Percentiles rank a stretch among this genome's conserved stretches.
These are phyloP conservation scores for Pristionchus fissidentatus DNA, from an alignment of 2,888 invertebrate species.

Conservation along the genomic window DNA sequence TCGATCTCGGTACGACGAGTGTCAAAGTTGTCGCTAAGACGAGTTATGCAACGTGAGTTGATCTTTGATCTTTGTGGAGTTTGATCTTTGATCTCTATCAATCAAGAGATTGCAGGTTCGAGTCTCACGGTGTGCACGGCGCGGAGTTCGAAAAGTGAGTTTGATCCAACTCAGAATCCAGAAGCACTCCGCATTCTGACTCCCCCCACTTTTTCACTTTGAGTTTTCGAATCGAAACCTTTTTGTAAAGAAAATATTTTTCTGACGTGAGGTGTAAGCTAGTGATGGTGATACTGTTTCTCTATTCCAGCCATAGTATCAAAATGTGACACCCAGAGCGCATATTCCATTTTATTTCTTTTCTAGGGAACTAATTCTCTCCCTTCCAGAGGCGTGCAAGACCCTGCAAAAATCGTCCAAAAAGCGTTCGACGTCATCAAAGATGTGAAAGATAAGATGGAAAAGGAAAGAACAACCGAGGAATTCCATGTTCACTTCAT, in stretches of 20 bases:
- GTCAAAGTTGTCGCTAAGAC: background rate
- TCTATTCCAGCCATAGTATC: no score
- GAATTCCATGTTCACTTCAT: background rate
- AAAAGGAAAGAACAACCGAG: background rate
- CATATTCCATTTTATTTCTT: background rate
- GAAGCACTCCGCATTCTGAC: background rate
- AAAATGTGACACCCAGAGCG: no score
- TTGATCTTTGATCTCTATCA: background rate
- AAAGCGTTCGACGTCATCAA: background rate
- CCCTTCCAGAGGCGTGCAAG: slow-evolving; percentile 16
- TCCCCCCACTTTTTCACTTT: background rate
- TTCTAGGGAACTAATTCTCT: background rate
- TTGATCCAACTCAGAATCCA: background rate
- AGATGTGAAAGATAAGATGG: background rate
- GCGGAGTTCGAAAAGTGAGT: background rate
- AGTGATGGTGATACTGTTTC: no score
- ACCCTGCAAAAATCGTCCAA: background rate
- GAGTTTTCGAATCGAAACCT: no score
- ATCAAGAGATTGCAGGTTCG: background rate
- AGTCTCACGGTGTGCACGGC: background rate
- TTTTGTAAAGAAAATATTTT: no score
- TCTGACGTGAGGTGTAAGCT: no score
- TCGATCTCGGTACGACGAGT: slow-evolving; percentile 15
- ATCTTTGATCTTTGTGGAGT: background rate
- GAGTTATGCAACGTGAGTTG: background rate